Evolutionary conservation across 2,888 invertebrate genomes (phyloP), one percentile per base, ranked within the genome.

Genomic region (Oscheius sp.): DNA sequence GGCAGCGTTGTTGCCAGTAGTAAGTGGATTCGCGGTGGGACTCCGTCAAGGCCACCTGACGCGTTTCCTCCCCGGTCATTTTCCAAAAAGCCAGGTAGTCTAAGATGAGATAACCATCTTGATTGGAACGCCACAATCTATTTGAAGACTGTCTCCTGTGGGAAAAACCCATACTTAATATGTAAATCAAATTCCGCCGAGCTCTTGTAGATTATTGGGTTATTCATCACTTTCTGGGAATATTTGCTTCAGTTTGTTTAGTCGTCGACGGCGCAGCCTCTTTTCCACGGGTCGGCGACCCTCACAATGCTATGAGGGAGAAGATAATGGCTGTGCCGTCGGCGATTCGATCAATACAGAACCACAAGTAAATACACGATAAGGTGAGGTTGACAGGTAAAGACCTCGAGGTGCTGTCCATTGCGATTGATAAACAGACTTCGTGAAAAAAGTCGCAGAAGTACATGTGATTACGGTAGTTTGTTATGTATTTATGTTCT

Each of bases 281-380:
- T 59, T 59, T 59, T 59, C 59, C 44, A 59, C 59, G 59, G 57
- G 41, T 59, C 59, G 59, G 8, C 59, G 59, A 59, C 59, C 59
- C 41, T 54, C 54, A 22, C 30, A 30, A n/a, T 44, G 44, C 44
- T 20, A 26, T 41, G 41, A 28, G 44, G 59, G 59, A 44, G 38
- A 20, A 41, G 41, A 57, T 41, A 59, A 44, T 44, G 44, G 41
- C 17, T 41, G 24, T 59, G 59, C 59, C 44, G 41, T 12, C 44
- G 59, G 59, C 59, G 59, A 59, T 59, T 59, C 59, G 28, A 59
- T 59, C 59, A 59, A 59, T 59, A 59, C 17, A 41, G n/a, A 59
- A 59, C 57, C 41, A 38, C 44, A 30, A 59, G 44, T 28, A 59
- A 59, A 59, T 59, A 59, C 54, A 54, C 54, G 54, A 54, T 54